Conservation (phyloP, 1,140 invertebrate genomes). For the Dinothrombium tinctorium region DNA sequence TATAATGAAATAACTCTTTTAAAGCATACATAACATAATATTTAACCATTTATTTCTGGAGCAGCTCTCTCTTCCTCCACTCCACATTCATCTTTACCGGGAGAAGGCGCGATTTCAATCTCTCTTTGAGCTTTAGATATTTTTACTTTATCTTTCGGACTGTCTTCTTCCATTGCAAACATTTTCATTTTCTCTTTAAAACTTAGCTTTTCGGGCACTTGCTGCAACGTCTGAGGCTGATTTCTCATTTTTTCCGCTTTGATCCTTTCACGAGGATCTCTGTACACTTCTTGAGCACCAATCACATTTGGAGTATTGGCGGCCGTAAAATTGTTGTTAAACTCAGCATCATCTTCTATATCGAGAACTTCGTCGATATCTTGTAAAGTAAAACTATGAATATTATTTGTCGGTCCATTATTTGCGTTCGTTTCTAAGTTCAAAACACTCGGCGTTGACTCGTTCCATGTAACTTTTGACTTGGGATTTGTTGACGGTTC, state of each 20-base stretch:
- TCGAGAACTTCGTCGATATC: slow-evolving; percentile 17
- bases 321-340: neutral
- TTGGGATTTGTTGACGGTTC: neutral
- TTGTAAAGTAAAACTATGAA: slow-evolving; percentile 13
- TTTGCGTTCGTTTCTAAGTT: neutral
- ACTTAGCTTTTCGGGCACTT: slow-evolving; percentile 59
- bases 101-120: too few species aligned
- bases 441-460: neutral
- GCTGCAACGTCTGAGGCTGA: slow-evolving; percentile 36
- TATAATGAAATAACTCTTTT: too few species aligned
- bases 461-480: neutral
- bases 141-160: slow-evolving; percentile 72
- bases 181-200: slow-evolving; percentile 94
- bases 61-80: too few species aligned
- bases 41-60: too few species aligned
- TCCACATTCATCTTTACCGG: too few species aligned
- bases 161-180: slow-evolving; percentile 39
- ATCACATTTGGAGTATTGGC: slow-evolving; percentile 60
- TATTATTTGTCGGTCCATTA: neutral
- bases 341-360: slow-evolving; percentile 3
- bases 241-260: slow-evolving; percentile 32
- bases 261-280: slow-evolving; percentile 55
- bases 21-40: too few species aligned
- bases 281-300: slow-evolving; percentile 76
- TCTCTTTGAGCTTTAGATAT: slow-evolving; percentile 73